Evolutionary conservation across 2,797 vertebrate genomes (phyloP), one percentile per base, ranked within the genome.

Genomic region (Scyliorhinus canicula): DNA sequence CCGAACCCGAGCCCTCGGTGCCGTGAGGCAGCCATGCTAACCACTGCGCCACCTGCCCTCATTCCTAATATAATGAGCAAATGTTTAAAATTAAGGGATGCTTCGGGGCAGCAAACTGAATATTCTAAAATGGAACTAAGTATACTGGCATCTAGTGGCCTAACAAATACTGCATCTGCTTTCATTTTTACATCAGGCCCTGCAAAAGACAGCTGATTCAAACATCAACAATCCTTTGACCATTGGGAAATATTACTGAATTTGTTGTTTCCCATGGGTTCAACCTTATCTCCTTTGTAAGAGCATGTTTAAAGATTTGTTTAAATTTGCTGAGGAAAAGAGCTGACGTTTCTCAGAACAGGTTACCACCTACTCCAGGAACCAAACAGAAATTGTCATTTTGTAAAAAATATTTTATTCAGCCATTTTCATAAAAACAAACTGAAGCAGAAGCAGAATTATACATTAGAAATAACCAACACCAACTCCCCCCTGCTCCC

Each of bases 91-190:
- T 57, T 52, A 35, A 31, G 8, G 52, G 28, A 55, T 86, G 4
- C 50, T 88, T 90, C 21, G 86, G 55, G 55, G n/a, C 55, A 60
- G 31, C 14, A 55, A 60, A 21, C n/a, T 8, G 1, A 90, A 90
- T n/a, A 60, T 35, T 21, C 21, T 16, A n/a, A n/a, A 60, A 88
- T 88, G 5, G 55, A 60, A 40, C 31, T 90, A 55, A 57, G 31
- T 88, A 12, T 57, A 88, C 86, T 90, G 86, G 60, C 55, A 90
- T 90, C 86, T 90, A n/a, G 86, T 63, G 86, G 55, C 55, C 21
- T 63, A 21, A 57, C 84, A 90, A 90, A 40, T 90, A 90, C 55
- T 21, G 86, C 86, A 60, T 50, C 24, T 52, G 21, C 40, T 47
- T 82, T 82, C 14, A 79, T 79, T 79, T 44, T 79, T 16, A 79